A percentile compares a stretch with the other conserved stretches of the same genome.
Conservation (phyloP, 2,113 vertebrate genomes). For the Cryptomyrus ogoouensis region DNA sequence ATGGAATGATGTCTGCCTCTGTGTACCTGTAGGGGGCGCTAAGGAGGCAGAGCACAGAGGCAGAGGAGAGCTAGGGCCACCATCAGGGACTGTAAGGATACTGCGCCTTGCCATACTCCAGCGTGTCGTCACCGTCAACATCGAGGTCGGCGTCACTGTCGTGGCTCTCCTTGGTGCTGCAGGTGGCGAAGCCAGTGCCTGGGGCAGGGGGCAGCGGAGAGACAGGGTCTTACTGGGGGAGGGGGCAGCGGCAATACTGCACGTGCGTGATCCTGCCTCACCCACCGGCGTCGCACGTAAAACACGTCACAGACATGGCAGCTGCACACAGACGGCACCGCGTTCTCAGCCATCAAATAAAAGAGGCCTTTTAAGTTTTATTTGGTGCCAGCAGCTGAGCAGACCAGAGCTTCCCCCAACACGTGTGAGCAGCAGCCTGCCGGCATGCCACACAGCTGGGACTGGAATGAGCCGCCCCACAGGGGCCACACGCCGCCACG, state of each 20-base stretch:
- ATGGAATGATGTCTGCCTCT: conserved; percentile 94
- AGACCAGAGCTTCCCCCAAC: conserved; percentile 17
- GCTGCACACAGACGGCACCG: conserved; percentile 40
- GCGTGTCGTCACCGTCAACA: conserved; percentile 95
- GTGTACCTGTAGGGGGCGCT: conserved; percentile 81
- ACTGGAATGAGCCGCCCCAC: not conserved
- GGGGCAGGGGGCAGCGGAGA: conserved; percentile 22
- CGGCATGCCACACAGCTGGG: not conserved
- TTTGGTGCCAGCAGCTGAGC: conserved; percentile 47
- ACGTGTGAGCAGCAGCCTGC: conserved; percentile 33
- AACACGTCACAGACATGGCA: conserved; percentile 41
- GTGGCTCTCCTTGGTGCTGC: conserved; percentile 89
- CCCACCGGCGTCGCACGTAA: conserved; percentile 19
- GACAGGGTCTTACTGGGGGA: not conserved
- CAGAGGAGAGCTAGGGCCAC: not conserved
- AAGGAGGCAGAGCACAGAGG: conserved; percentile 53
- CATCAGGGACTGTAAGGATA: conserved; percentile 67
- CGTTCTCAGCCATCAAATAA: conserved; percentile 63
- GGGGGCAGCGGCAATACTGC: not conserved
- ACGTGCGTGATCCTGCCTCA: not conserved
- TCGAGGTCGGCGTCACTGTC: conserved; percentile 96
- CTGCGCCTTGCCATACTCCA: conserved; percentile 98
- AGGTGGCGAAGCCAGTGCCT: conserved; percentile 96
- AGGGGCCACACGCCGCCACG: not conserved
- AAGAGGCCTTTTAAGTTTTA: conserved; percentile 64